Conservation (phyloP, 2,797 vertebrate genomes). For the Carduelis carduelis region DNA sequence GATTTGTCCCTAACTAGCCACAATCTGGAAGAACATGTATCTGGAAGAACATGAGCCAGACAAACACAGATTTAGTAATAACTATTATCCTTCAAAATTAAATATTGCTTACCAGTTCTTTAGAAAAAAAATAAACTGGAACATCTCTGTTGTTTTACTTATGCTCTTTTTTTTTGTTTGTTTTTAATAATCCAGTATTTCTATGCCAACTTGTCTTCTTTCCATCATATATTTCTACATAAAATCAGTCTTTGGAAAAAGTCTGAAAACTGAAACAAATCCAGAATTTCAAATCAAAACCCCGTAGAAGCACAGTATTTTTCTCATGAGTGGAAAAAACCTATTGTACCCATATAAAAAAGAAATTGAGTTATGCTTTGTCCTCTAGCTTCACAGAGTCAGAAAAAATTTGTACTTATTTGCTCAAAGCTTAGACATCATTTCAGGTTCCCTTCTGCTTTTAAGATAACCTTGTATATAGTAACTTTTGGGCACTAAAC, state of each 20-base stretch:
- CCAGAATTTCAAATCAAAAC: neutral
- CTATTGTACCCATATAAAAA: neutral
- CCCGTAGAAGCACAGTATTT: neutral
- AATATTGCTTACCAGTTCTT: neutral
- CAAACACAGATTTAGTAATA: neutral
- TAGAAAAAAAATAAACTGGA: neutral
- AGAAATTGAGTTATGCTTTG: neutral
- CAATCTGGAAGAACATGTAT: neutral
- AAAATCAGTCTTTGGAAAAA: neutral
- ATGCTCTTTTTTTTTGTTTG: neutral
- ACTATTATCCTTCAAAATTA: neutral
- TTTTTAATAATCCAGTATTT: neutral
- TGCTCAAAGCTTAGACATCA: neutral
- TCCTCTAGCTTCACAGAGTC: neutral
- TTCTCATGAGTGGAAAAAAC: neutral
- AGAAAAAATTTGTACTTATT: neutral
- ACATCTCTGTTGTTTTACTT: rapidly evolving
- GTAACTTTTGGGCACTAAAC: neutral
- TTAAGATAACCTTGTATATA: neutral
- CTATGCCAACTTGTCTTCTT: neutral
- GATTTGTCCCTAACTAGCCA: neutral
- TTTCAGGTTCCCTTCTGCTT: neutral
- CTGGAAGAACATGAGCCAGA: neutral
- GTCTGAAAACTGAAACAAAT: neutral
- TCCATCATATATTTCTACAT: neutral